Evolutionary conservation across 35 echinoderm and acorn worm genomes (phyloP).

Genomic region (Heliocidaris erythrogramma): DNA sequence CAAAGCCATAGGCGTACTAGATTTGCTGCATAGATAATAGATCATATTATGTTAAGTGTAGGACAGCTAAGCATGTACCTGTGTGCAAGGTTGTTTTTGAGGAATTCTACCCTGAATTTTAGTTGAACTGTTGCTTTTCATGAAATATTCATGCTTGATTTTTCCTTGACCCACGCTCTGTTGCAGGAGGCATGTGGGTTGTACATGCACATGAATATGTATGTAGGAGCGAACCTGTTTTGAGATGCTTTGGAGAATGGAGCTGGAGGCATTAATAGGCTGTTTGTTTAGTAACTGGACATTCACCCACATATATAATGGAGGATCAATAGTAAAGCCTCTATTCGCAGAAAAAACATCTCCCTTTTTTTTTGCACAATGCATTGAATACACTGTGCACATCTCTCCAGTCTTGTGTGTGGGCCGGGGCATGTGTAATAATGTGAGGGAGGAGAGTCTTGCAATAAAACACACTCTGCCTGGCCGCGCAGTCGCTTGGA

Average conservation of each 20-base stretch:
- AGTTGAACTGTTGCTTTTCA: not conserved
- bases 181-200: not conserved
- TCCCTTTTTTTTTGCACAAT: not conserved
- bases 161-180: not conserved
- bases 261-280: not conserved
- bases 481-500: not conserved
- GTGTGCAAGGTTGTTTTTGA: not conserved
- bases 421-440: not conserved
- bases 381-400: not conserved
- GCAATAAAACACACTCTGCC: not conserved
- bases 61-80: not conserved
- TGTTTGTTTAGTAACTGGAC: conserved; percentile 16
- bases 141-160: conserved; percentile 18
- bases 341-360: not conserved
- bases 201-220: not conserved
- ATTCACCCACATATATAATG: not conserved
- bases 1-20: not conserved
- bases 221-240: not conserved
- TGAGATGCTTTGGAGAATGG: not conserved
- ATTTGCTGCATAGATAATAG: not conserved
- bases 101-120: not conserved
- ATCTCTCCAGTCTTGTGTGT: not conserved
- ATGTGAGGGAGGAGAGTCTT: not conserved
- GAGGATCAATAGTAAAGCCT: not conserved
- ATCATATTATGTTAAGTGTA: not conserved